These are phyloP conservation scores for Xenus cinereus DNA, from an alignment of 2,113 vertebrate species.

Conservation along the genomic window DNA sequence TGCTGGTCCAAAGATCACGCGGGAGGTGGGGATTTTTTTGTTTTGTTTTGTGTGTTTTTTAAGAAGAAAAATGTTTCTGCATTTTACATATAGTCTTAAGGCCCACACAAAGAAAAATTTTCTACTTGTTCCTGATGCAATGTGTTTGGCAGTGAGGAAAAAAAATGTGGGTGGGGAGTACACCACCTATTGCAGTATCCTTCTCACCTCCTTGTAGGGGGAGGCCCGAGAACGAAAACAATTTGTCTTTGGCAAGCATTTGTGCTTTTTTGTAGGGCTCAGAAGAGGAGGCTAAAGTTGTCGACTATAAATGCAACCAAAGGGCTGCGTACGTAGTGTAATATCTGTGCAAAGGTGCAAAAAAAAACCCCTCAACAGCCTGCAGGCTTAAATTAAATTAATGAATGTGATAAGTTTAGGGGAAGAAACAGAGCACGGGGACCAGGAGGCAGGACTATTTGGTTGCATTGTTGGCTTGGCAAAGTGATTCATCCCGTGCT, in stretches of 20 bases:
- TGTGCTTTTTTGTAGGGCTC: neutral
- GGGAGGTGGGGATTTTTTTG: neutral
- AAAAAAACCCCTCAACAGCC: neutral
- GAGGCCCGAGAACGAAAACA: neutral
- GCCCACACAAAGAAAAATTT: neutral
- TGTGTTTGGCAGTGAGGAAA: conserved; percentile 29
- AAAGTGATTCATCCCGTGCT: neutral
- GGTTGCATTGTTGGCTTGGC: neutral
- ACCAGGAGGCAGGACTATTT: neutral
- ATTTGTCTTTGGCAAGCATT: conserved; percentile 24
- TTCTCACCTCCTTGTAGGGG: neutral
- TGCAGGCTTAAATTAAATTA: neutral
- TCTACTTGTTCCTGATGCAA: conserved; percentile 38
- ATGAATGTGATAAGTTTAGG: neutral
- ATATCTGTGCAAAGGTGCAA: neutral
- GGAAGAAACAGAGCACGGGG: neutral
- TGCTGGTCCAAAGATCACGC: neutral
- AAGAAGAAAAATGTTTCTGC: neutral
- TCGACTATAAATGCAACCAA: neutral
- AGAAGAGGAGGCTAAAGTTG: neutral
- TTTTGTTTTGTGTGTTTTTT: neutral
- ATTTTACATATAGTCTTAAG: neutral
- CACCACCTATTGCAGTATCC: conserved; percentile 31
- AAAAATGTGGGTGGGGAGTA: conserved; percentile 45
- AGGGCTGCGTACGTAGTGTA: neutral